Evolutionary conservation across 2,888 invertebrate genomes (phyloP), one percentile per base, ranked within the genome.

Genomic region (Megamerina dolium): DNA sequence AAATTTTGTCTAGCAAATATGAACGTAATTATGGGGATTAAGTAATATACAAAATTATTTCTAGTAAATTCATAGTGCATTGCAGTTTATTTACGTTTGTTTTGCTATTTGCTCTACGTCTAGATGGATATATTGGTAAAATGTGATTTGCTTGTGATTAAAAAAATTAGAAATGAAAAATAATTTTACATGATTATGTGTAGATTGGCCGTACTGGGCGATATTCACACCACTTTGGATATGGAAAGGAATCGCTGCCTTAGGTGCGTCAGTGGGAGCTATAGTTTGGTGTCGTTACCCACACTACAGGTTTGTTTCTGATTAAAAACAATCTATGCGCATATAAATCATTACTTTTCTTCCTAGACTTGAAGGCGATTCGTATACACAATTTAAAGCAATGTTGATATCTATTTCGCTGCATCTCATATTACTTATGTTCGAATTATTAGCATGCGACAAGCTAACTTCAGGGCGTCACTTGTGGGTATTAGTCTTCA

Each of bases 191-290:
- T 6, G 23, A 8, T 23, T 23, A 8, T 10, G 23, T 21, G 8
- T 31, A 72, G 80, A 87, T 64, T 94, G 94, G 90, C 92, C 90
- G 36, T 96, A 87, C 73, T 96, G 95, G 94, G 83, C 88, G 6
- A 85, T 99, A 32, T 97, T 99, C 72, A 80, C 87, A 16, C 97
- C 99, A 38, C 83, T 99, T 64, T 99, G 95, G 95, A 81, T 94
- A 56, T 97, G 97, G 94, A 97, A 99, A 69, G 79, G 82, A 50
- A 63, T 94, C 66, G 95, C 93, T 13, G 84, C 96, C 30, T 64
- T 83, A 39, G 97, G 96, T 46, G 94, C 95, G 31, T 80, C 85
- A 35, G 80, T 94, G 45, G 97, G 97, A 38, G 90, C 91, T 56
- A 87, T 89, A 64, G 87, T 95, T 14, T 97, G 96, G 94, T 92